Evolutionary conservation across 2,113 vertebrate genomes (phyloP), one percentile per base, ranked within the genome.

Genomic region (Clarias gariepinus): DNA sequence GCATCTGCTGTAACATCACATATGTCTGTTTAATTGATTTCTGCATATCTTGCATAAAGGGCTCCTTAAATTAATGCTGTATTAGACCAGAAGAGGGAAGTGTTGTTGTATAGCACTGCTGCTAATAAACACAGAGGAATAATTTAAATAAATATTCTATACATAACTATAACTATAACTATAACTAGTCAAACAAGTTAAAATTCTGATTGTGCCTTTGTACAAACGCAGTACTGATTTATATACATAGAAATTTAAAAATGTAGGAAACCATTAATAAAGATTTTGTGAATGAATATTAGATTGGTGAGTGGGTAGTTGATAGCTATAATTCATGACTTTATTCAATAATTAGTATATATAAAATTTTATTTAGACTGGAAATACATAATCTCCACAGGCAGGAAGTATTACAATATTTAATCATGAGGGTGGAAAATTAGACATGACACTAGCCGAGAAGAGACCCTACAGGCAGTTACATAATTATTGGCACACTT

Each of bases 31-130:
- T 52, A 74, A 25, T 25, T 47, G 41, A 25, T 33, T 60, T 47
- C 21, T n/a, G 28, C 74, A 8, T 28, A 3, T 57, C 55, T 13
- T 63, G 76, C 36, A 23, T 47, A 76, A 76, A 13, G 47, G 8
- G 7, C 3, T 66, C 33, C n/a, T 63, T 33, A 28, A 9, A 30
- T 81, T 47, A 15, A 73, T 52, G 25, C 66, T 52, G 18, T 55
- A 23, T 12, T 36, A 71, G 77, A 55, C 85, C 91, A 88, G 86
- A 66, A 63, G 23, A 92, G 92, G 93, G 92, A 90, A 91, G 85
- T 87, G 87, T 88, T 90, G 89, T 68, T 80, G 87, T 79, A n/a
- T n/a, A 71, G 63, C 68, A 60, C 28, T 53, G 12, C 60, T 78
- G 12, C 25, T 68, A 79, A 47, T 79, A 68, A 69, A 80, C 52